A percentile compares a stretch with the other conserved stretches of the same genome.
Evolutionary conservation across 2,797 vertebrate genomes (phyloP).

Genomic region (Gallirallus australis): DNA sequence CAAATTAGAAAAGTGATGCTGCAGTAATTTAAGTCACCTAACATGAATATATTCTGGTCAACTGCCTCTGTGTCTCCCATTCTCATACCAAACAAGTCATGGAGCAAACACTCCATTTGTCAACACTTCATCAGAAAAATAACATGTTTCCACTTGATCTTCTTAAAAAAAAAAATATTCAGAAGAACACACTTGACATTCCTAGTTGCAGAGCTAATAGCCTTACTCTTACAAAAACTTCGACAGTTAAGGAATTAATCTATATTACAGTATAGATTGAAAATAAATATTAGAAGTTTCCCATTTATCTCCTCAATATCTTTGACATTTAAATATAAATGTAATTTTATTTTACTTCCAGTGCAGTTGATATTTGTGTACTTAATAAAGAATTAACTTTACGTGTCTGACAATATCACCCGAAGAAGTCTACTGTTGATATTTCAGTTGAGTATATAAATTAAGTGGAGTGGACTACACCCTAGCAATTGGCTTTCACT

Average conservation of each 20-base stretch:
- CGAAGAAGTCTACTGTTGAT: accelerated
- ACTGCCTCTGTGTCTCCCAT: background rate
- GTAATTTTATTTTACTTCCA: background rate
- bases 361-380: background rate
- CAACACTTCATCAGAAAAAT: background rate
- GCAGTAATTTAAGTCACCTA: background rate
- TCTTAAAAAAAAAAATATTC: background rate
- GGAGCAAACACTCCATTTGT: background rate
- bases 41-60: background rate
- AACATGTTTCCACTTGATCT: background rate
- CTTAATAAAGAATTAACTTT: background rate
- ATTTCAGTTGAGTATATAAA: background rate
- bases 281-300: background rate
- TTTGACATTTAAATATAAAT: background rate
- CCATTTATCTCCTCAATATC: background rate
- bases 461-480: background rate
- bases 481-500: background rate
- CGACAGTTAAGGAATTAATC: background rate
- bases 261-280: background rate
- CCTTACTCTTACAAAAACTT: background rate
- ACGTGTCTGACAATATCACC: accelerated
- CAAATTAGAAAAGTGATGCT: background rate
- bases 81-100: accelerated
- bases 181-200: background rate
- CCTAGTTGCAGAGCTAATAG: background rate